Evolutionary conservation across 2,797 vertebrate species (phyloP), one percentile per base, ranked within the genome.

Genomic region (Chelon labrosus): DNA sequence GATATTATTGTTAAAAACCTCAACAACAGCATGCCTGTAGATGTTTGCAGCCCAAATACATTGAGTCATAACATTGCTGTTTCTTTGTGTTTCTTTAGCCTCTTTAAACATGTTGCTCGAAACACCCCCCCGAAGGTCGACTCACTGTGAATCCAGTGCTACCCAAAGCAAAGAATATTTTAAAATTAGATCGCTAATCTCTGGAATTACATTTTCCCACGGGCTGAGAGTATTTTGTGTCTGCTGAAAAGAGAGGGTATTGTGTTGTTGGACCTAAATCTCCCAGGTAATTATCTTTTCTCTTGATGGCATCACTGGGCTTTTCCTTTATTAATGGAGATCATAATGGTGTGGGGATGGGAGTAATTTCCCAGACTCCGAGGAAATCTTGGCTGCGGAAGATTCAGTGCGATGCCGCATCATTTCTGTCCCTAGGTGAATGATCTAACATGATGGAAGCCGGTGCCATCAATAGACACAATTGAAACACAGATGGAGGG

Each of bases 311-410:
- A 84, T 91, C 81, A 41, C 64, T 73, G 80, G 78, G 87, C 68
- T 83, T 84, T 66, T 79, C 53, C 71, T 84, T 89, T 87, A 88
- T 89, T 91, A 89, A 87, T 86, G 79, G 73, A 83, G 65, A 90
- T 83, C 72, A 85, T 88, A 87, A 88, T 69, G 74, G 42, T 73
- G 50, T 55, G 46, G 54, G 19, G 87, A 85, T 69, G 66, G 73
- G 65, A 87, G 77, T 82, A 19, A 63, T 90, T 86, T 87, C 65
- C 73, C 49, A 38, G 67, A 76, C 88, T 84, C 85, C 0, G 64
- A 86, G 85, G 89, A 89, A 86, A 91, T 88, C 84, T 80, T 62
- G 77, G 78, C 78, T 52, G 58, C 10, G 46, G 61, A 69, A 81
- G 84, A 88, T 85, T 70, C 58, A 79, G 73, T 73, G 71, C 57